Evolutionary conservation across 2,888 invertebrate genomes (phyloP).

Genomic region (Cistogaster globosa): DNA sequence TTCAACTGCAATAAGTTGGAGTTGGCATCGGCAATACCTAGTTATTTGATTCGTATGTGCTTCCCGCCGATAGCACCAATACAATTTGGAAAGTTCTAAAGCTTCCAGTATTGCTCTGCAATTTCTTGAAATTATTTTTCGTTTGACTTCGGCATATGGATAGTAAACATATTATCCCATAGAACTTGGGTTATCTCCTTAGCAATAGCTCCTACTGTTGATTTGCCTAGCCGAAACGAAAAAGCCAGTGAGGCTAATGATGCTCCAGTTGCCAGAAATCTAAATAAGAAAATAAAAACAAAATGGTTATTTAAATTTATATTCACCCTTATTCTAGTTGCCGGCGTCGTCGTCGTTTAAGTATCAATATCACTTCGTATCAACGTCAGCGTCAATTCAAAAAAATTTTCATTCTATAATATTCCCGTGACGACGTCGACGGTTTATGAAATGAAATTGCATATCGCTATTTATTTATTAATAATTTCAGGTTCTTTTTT

Average conservation of each 20-base stretch:
- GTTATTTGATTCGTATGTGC: too few species aligned
- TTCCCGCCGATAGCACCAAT: too few species aligned
- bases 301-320: not conserved
- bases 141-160: constrained; percentile 53
- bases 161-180: constrained; percentile 31
- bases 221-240: constrained; percentile 40
- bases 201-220: constrained; percentile 51
- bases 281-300: constrained; percentile 1
- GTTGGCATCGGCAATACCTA: constrained; percentile 52
- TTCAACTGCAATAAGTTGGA: constrained; percentile 52
- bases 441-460: too few species aligned
- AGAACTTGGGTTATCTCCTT: constrained; percentile 40
- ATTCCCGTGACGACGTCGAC: too few species aligned
- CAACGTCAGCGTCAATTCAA: too few species aligned
- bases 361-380: too few species aligned
- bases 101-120: constrained; percentile 3
- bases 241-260: constrained; percentile 32
- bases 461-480: too few species aligned
- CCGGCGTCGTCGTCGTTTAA: too few species aligned
- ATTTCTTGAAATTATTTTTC: too few species aligned
- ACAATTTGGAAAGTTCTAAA: not conserved
- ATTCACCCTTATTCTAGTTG: too few species aligned
- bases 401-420: too few species aligned
- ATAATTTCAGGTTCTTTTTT: too few species aligned
- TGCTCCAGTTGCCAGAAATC: constrained; percentile 48